Conservation (phyloP, 2,113 vertebrate species). For the Otis tarda region DNA sequence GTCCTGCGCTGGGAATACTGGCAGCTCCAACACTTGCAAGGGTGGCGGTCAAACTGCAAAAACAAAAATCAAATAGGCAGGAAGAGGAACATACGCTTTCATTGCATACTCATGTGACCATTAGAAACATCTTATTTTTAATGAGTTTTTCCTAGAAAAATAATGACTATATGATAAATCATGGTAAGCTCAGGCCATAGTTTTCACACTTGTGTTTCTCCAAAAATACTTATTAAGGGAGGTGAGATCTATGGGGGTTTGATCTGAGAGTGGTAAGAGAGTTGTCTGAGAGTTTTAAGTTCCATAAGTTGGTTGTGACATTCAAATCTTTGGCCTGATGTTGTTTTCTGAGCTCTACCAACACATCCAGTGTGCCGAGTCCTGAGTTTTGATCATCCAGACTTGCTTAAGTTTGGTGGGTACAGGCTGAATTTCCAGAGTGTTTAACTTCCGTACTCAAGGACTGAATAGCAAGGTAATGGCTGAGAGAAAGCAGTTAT, state of each 20-base stretch:
- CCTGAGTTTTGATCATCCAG: neutral
- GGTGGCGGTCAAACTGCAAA: slow-evolving; percentile 91
- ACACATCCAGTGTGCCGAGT: neutral
- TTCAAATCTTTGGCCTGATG: neutral
- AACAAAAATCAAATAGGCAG: slow-evolving; percentile 10
- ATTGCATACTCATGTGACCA: neutral
- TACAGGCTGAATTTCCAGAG: neutral
- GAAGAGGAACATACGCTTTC: neutral
- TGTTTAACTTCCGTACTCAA: neutral
- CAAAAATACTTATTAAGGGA: neutral
- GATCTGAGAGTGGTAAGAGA: neutral
- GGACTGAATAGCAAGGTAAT: neutral
- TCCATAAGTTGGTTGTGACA: neutral
- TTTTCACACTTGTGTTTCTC: neutral
- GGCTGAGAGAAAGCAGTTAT: neutral
- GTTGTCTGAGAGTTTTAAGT: neutral
- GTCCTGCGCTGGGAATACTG: slow-evolving; percentile 95
- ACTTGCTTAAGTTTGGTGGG: neutral
- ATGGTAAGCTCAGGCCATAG: neutral
- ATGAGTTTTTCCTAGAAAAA: neutral
- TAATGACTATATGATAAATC: neutral
- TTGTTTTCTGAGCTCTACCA: neutral
- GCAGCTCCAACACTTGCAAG: slow-evolving; percentile 95
- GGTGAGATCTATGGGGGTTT: neutral
- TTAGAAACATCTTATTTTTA: neutral